Evolutionary conservation across 2,797 vertebrate genomes (phyloP), one percentile per base, ranked within the genome.

Genomic region (Propithecus perrieri): DNA sequence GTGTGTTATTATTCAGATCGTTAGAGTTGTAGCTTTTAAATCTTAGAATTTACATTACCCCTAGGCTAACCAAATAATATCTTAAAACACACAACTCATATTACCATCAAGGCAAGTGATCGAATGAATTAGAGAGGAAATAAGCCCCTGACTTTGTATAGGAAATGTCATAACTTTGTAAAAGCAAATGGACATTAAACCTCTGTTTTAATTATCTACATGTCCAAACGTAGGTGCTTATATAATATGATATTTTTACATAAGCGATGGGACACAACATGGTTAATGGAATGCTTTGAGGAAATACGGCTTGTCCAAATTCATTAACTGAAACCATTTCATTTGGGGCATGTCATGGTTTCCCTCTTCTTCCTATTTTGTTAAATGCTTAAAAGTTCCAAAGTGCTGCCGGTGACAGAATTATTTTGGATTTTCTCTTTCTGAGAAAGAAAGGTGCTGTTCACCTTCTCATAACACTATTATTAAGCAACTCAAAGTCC

Each of bases 41-140:
- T 95, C 97, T 93, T 91, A 95, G 94, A 96, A 97, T 97, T 97
- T 97, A 97, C 88, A 85, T 95, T 93, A 91, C 86, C 95, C 80
- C 63, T 94, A 95, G 93, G 97, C 96, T 95, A 97, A 97, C 95
- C 94, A 97, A 96, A 97, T 94, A 96, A 84, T 92, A 85, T 97
- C 95, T 97, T 97, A 97, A 96, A 97, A 94, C 89, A 93, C 71
- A 93, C 95, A 96, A 90, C 96, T 96, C 91, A 83, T 93, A 87
- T 95, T 85, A 96, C 93, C 94, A 85, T 97, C 85, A 53, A 85
- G 80, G 84, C 75, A 90, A 95, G 75, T 97, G 96, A 95, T 85
- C 91, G 91, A 94, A 91, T 96, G 97, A 96, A 94, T 95, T 94
- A 96, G 93, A 59, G 76, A 95, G 94, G 94, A 97, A 96, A 95